phyloP scores from a whole-genome alignment of 2,797 vertebrate genomes.

The Arrhamphus sclerolepis region DNA sequence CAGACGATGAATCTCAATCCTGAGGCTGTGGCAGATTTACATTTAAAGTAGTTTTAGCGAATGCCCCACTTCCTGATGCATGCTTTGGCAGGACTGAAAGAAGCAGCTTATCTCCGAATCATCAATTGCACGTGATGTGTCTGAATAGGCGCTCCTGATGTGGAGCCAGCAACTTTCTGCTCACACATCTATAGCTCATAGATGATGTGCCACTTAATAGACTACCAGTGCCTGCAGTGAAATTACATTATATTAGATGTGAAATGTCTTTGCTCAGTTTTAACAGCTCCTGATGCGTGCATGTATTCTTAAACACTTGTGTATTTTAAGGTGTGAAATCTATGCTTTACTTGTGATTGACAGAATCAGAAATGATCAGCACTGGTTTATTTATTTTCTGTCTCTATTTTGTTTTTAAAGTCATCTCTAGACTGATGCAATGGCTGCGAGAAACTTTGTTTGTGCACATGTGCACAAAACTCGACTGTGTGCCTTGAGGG shows the following conservation, averaged over 20 bases:
- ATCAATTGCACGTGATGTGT: constrained; percentile 73
- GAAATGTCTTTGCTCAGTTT: constrained; percentile 38
- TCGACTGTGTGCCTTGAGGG: constrained; percentile 41
- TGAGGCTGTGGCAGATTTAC: constrained; percentile 79
- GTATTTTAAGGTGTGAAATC: constrained; percentile 50
- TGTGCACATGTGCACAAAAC: constrained; percentile 22
- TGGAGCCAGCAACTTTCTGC: constrained; percentile 53
- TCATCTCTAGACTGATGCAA: constrained; percentile 3
- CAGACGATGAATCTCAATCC: constrained; percentile 80
- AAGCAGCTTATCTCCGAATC: constrained; percentile 76
- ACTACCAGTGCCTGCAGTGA: constrained; percentile 43
- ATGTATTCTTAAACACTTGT: background rate
- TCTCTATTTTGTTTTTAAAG: constrained; percentile 26
- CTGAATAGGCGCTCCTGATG: constrained; percentile 56
- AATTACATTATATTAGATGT: constrained; percentile 62
- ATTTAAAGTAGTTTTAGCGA: constrained; percentile 84
- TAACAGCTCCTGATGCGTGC: constrained; percentile 38
- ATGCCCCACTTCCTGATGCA: constrained; percentile 77
- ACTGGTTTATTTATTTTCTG: constrained; percentile 62
- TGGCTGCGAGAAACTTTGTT: constrained; percentile 37
- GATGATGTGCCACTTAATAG: constrained; percentile 66
- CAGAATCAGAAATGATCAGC: constrained; percentile 62
- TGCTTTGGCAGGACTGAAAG: constrained; percentile 67
- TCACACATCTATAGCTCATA: constrained; percentile 50
- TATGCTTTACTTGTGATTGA: constrained; percentile 66